A percentile compares a stretch with the other conserved stretches of the same genome.
Evolutionary conservation across 2,888 invertebrate species (phyloP).

Genomic region (Drosophila mimetica): DNA sequence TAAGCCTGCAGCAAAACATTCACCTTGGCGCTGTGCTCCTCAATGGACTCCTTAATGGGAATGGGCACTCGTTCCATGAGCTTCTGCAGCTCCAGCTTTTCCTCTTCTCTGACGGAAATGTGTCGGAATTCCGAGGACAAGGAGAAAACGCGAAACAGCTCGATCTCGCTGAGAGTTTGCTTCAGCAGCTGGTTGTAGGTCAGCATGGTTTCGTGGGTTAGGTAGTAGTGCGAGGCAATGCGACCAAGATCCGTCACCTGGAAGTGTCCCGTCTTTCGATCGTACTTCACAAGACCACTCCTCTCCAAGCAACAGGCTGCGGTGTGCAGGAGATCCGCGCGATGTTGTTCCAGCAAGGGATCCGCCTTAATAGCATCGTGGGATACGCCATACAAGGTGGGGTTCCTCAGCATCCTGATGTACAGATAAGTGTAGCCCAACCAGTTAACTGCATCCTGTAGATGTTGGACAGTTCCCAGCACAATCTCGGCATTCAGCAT

Average conservation of each 20-base stretch:
- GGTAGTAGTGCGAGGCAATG: conserved; percentile 99
- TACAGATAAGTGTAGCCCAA: conserved; percentile 98
- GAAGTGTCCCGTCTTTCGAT: conserved; percentile 94
- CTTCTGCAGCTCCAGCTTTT: conserved; percentile 98
- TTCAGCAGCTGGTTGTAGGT: conserved; percentile 98
- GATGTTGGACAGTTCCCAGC: conserved; percentile 94
- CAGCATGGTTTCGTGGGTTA: conserved; percentile 98
- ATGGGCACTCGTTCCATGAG: conserved; percentile 96
- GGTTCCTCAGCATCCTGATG: conserved; percentile 96
- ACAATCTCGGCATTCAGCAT: conserved; percentile 99
- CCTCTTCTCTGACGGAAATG: conserved; percentile 96
- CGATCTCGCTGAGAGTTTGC: conserved; percentile 98
- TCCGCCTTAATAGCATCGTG: conserved; percentile 92
- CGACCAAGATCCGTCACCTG: conserved; percentile 97
- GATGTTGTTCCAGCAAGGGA: conserved; percentile 92
- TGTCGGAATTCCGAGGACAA: conserved; percentile 98
- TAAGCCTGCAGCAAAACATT: conserved; percentile 98
- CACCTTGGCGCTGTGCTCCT: conserved; percentile 97
- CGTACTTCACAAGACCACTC: conserved; percentile 97
- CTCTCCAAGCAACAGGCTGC: conserved; percentile 96
- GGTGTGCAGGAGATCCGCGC: conserved; percentile 98
- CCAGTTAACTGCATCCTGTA: conserved; percentile 96
- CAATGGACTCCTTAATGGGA: conserved; percentile 99
- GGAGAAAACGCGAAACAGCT: conserved; percentile 98
- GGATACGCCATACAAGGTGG: conserved; percentile 94